A percentile compares a stretch with the other conserved stretches of the same genome.
Evolutionary conservation across 1,140 invertebrate genomes (phyloP).

Genomic region (Orius laevigatus): DNA sequence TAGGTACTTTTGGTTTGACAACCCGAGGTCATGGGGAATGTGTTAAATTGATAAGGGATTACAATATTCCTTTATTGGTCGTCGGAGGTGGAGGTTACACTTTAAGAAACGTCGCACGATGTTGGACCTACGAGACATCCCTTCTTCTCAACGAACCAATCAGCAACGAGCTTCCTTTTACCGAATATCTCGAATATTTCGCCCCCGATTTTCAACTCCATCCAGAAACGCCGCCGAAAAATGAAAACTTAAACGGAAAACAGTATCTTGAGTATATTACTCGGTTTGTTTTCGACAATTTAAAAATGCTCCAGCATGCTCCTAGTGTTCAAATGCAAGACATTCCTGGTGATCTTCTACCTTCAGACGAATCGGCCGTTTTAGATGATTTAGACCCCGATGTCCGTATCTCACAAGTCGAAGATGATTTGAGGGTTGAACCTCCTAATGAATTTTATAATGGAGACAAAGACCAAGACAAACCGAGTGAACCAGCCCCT

Average conservation of each 20-base stretch:
- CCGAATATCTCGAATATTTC: slow-evolving; percentile 90
- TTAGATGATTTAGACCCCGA: slow-evolving; percentile 70
- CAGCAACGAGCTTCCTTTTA: slow-evolving; percentile 80
- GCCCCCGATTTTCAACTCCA: slow-evolving; percentile 87
- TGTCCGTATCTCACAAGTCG: slow-evolving; percentile 56
- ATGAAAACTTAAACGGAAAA: slow-evolving; percentile 84
- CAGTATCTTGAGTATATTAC: slow-evolving; percentile 79
- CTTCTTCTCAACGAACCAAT: slow-evolving; percentile 80
- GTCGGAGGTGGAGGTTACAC: slow-evolving; percentile 97
- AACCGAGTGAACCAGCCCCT: neutral
- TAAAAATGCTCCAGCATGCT: slow-evolving; percentile 74
- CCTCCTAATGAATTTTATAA: slow-evolving; percentile 86
- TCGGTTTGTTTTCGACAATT: slow-evolving; percentile 68
- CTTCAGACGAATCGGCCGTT: slow-evolving; percentile 41
- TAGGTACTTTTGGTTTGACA: slow-evolving; percentile 77
- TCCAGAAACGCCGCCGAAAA: slow-evolving; percentile 66
- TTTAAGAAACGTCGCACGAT: slow-evolving; percentile 89
- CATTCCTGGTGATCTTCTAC: slow-evolving; percentile 52
- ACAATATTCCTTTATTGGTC: slow-evolving; percentile 85
- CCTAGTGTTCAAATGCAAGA: slow-evolving; percentile 88
- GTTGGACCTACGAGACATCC: slow-evolving; percentile 98
- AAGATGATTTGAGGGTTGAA: slow-evolving; percentile 72
- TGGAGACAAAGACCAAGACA: slow-evolving; percentile 42
- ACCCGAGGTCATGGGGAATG: slow-evolving; percentile 90
- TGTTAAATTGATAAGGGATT: slow-evolving; percentile 87